phyloP scores from a whole-genome alignment of 2,888 invertebrate species.

The Drosophila anomalata region DNA sequence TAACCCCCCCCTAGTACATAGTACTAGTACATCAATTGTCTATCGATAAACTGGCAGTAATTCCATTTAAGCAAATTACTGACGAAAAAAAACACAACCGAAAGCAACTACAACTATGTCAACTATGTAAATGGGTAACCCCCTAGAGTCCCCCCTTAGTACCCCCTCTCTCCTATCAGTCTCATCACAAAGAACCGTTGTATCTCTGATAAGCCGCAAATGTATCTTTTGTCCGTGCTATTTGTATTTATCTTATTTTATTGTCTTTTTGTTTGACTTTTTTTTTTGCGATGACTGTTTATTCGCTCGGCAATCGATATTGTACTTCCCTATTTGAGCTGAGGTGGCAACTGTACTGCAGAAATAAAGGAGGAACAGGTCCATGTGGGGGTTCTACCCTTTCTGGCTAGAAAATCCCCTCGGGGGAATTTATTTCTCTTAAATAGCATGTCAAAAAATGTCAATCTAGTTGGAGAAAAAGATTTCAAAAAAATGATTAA shows the following conservation, averaged over 20 bases:
- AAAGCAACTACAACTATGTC: slow-evolving; percentile 13
- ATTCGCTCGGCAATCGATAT: slow-evolving; percentile 24
- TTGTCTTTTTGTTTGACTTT: slow-evolving; percentile 11
- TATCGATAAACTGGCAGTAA: slow-evolving; percentile 51
- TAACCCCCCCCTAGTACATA: neutral
- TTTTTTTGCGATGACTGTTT: slow-evolving; percentile 10
- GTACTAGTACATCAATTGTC: slow-evolving; percentile 59
- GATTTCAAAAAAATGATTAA: neutral
- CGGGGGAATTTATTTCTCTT: neutral
- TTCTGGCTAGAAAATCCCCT: neutral
- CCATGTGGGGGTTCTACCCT: neutral
- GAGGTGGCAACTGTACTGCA: slow-evolving; percentile 18
- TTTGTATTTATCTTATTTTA: slow-evolving; percentile 33
- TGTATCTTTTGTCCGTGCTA: slow-evolving; percentile 33
- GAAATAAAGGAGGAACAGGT: neutral
- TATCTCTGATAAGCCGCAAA: slow-evolving; percentile 36
- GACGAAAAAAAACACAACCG: slow-evolving; percentile 11
- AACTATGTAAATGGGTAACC: slow-evolving; percentile 34
- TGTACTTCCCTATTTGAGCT: slow-evolving; percentile 32
- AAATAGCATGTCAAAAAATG: neutral
- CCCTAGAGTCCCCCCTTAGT: neutral
- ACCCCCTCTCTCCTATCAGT: neutral
- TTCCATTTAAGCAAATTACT: slow-evolving; percentile 35
- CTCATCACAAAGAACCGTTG: slow-evolving; percentile 6
- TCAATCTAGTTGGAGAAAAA: neutral